Evolutionary conservation across 1,140 invertebrate genomes (phyloP).

Genomic region (Bombus superbus): DNA sequence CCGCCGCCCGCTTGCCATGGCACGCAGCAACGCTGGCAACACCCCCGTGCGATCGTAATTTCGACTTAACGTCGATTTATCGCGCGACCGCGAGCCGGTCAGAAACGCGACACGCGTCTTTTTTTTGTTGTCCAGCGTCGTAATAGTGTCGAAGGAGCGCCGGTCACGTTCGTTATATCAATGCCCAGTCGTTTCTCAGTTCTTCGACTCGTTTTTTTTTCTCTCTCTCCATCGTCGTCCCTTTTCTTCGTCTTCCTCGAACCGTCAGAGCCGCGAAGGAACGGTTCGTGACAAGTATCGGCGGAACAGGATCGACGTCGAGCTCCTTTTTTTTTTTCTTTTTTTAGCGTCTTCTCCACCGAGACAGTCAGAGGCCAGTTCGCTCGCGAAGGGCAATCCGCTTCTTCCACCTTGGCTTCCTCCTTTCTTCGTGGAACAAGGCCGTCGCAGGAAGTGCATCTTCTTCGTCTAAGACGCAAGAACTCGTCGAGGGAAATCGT

Average conservation of each 20-base stretch:
- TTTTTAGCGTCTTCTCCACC: conserved; percentile 24
- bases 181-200: conserved; percentile 65
- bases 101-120: conserved; percentile 46
- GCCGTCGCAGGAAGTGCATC: conserved; percentile 57
- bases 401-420: conserved; percentile 5
- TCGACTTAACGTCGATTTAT: conserved; percentile 80
- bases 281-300: conserved; percentile 57
- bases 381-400: conserved; percentile 39
- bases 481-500: neutral
- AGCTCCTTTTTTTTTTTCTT: neutral
- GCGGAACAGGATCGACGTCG: conserved; percentile 54
- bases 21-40: conserved; percentile 73
- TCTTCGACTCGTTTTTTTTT: conserved; percentile 24
- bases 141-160: conserved; percentile 74
- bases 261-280: conserved; percentile 47
- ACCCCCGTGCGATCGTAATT: conserved; percentile 77
- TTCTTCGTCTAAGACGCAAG: neutral
- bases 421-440: conserved; percentile 16
- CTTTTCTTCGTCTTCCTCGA: conserved; percentile 45
- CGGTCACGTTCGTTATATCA: conserved; percentile 78
- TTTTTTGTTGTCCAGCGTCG: conserved; percentile 41
- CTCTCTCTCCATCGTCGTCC: neutral
- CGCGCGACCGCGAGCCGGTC: conserved; percentile 49
- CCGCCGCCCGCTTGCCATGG: conserved; percentile 70
- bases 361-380: conserved; percentile 13